phyloP scores from a whole-genome alignment of 1,140 invertebrate species.

The Drosophila teissieri region DNA sequence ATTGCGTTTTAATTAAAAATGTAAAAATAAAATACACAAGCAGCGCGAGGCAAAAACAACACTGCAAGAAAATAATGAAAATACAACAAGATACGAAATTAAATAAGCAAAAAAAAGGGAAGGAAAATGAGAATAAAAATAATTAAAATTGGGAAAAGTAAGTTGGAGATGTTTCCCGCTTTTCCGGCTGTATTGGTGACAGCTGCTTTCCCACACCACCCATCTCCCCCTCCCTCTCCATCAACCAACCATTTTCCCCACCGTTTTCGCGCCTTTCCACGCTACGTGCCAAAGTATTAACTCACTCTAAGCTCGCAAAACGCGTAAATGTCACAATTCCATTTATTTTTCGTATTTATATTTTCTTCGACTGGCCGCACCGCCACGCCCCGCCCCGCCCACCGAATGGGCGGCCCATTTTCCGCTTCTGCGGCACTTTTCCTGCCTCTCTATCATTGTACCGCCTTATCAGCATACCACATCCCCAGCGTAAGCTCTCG shows the following conservation, averaged over 20 bases:
- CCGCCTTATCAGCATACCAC: constrained; percentile 38
- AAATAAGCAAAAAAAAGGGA: background rate
- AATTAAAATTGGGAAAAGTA: constrained; percentile 80
- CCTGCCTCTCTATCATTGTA: constrained; percentile 40
- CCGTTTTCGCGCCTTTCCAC: constrained; percentile 12
- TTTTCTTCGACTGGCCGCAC: constrained; percentile 61
- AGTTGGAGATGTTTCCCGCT: constrained; percentile 65
- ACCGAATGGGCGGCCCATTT: constrained; percentile 34
- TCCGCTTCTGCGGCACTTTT: constrained; percentile 31
- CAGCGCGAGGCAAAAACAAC: constrained; percentile 4
- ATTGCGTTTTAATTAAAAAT: constrained; percentile 81
- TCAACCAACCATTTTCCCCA: background rate
- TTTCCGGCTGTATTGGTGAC: constrained; percentile 40
- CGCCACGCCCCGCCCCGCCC: constrained; percentile 14
- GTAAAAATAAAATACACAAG: constrained; percentile 76
- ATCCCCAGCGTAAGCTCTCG: constrained; percentile 34
- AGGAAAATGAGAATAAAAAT: constrained; percentile 46
- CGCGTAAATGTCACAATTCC: constrained; percentile 82
- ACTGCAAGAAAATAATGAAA: constrained; percentile 17
- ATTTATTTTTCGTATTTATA: constrained; percentile 79
- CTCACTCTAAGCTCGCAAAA: constrained; percentile 78
- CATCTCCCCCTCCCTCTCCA: no score
- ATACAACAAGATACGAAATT: constrained; percentile 5
- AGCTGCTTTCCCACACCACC: constrained; percentile 41
- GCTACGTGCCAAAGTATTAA: constrained; percentile 78